These are phyloP conservation scores for Bursaphelenchus okinawaensis DNA, from an alignment of 2,888 invertebrate species.

Conservation along the genomic window DNA sequence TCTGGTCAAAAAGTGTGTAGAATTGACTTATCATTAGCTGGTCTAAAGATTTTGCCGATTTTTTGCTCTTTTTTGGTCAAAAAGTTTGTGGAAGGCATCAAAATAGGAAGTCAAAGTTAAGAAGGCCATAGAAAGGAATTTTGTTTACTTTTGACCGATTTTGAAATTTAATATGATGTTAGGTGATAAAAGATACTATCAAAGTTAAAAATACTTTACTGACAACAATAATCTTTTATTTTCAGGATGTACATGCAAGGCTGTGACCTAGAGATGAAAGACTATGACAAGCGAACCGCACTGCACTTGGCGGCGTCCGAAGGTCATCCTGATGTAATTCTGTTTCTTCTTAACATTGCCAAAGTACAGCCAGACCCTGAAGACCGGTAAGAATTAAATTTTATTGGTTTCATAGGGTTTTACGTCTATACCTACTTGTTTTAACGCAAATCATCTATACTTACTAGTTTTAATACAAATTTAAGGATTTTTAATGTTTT, in stretches of 20 bases:
- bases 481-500: too few species aligned
- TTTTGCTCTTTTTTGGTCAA: too few species aligned
- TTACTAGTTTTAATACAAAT: too few species aligned
- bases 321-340: constrained; percentile 66
- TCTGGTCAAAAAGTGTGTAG: not conserved
- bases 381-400: constrained; percentile 41
- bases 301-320: constrained; percentile 89
- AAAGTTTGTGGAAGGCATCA: too few species aligned
- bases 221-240: not conserved
- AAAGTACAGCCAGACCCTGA: constrained; percentile 33
- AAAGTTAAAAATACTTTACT: not conserved
- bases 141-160: too few species aligned
- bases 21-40: not conserved
- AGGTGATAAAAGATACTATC: too few species aligned
- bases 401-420: too few species aligned
- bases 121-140: too few species aligned
- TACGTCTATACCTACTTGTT: too few species aligned
- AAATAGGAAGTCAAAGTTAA: too few species aligned
- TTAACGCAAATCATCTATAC: too few species aligned
- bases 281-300: constrained; percentile 91
- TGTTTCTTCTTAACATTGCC: constrained; percentile 39
- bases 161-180: too few species aligned
- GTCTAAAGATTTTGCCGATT: not conserved
- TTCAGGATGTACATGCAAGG: constrained; percentile 68
- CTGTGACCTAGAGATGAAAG: constrained; percentile 84